phyloP scores from a whole-genome alignment of 1,140 invertebrate genomes.

The Aphelenchoides fujianensis region DNA sequence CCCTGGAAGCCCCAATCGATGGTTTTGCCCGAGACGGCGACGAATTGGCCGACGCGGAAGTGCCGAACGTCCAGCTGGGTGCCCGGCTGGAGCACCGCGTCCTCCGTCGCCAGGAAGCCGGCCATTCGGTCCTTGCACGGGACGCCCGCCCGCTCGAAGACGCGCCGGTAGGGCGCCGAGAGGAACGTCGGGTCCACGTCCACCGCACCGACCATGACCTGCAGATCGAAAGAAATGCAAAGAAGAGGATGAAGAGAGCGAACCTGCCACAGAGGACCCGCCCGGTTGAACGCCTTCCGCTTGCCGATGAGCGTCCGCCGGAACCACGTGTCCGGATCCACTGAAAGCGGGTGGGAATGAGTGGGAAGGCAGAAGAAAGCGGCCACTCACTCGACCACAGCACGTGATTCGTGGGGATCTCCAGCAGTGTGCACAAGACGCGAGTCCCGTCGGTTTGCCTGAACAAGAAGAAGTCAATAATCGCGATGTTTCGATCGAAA shows the following conservation, averaged over 20 bases:
- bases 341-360: too few species aligned
- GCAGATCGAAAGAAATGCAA: constrained; percentile 28
- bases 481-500: too few species aligned
- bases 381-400: too few species aligned
- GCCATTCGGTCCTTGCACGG: constrained; percentile 80
- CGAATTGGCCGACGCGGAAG: constrained; percentile 82
- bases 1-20: constrained; percentile 95
- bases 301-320: constrained; percentile 45
- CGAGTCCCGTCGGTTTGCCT: constrained; percentile 52
- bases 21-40: constrained; percentile 88
- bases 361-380: too few species aligned
- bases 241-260: not conserved
- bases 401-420: constrained; percentile 56
- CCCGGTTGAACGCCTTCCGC: constrained; percentile 51
- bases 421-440: constrained; percentile 55
- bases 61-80: constrained; percentile 83
- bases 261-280: constrained; percentile 56
- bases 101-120: constrained; percentile 79
- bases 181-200: constrained; percentile 66
- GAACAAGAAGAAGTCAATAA: too few species aligned
- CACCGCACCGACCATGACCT: constrained; percentile 58
- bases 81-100: constrained; percentile 79
- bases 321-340: constrained; percentile 58
- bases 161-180: constrained; percentile 80
- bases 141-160: constrained; percentile 81